These are phyloP conservation scores for Scyliorhinus canicula DNA, from an alignment of 2,797 vertebrate genomes.

Conservation along the genomic window DNA sequence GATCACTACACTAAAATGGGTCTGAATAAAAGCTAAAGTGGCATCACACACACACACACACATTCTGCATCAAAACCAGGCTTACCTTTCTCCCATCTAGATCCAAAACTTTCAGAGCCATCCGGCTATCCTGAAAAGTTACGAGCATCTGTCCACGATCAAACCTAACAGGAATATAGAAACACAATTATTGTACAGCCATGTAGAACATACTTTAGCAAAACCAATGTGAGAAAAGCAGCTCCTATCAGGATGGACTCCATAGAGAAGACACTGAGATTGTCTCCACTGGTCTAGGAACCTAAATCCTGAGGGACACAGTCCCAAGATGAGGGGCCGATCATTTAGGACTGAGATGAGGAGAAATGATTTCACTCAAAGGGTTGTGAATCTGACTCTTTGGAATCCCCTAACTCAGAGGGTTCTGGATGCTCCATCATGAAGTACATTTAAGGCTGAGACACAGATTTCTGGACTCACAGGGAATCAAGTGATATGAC, in stretches of 20 bases:
- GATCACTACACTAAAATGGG: background rate
- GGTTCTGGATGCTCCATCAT: background rate
- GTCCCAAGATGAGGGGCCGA: background rate
- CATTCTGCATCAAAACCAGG: background rate
- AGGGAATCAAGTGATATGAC: background rate
- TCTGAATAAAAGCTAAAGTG: background rate
- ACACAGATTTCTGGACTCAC: background rate
- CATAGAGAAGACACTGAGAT: background rate
- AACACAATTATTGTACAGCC: background rate
- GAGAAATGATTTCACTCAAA: background rate
- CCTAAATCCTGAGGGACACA: background rate
- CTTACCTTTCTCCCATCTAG: slow-evolving; percentile 64
- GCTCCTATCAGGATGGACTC: background rate
- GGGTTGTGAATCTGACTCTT: background rate
- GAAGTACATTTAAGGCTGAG: background rate
- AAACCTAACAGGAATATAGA: slow-evolving; percentile 52
- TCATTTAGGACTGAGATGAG: background rate
- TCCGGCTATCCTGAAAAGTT: slow-evolving; percentile 65
- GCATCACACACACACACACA: no score
- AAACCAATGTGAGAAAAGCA: background rate
- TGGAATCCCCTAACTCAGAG: background rate
- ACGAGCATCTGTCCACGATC: slow-evolving; percentile 66
- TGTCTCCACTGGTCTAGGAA: background rate
- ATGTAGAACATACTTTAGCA: background rate
- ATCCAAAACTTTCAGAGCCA: slow-evolving; percentile 62